phyloP scores from a whole-genome alignment of 64 coral and sea anemone genomes.

The Actinia equina region DNA sequence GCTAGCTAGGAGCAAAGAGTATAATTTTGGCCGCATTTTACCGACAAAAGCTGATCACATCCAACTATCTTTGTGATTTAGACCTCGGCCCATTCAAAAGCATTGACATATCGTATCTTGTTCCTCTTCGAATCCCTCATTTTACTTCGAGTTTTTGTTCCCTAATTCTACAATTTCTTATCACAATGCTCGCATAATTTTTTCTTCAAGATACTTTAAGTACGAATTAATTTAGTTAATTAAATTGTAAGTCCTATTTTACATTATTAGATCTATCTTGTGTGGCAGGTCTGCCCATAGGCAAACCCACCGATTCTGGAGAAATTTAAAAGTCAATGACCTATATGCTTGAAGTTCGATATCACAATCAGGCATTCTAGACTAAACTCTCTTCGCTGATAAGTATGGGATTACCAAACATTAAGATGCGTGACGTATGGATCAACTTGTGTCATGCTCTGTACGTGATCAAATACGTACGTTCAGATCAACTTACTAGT shows the following conservation, averaged over 20 bases:
- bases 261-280: neutral
- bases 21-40: too few species aligned
- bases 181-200: neutral
- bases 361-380: neutral
- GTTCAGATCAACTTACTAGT: too few species aligned
- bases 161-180: neutral
- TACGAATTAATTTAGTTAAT: neutral
- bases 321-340: constrained; percentile 96
- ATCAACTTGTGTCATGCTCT: neutral
- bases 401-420: neutral
- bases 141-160: too few species aligned
- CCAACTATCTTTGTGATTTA: too few species aligned
- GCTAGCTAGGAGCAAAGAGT: too few species aligned
- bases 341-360: neutral
- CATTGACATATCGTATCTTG: too few species aligned
- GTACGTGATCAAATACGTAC: neutral
- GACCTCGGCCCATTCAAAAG: too few species aligned
- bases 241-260: neutral
- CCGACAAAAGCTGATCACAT: too few species aligned
- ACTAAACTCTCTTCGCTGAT: neutral
- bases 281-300: constrained; percentile 44
- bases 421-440: neutral
- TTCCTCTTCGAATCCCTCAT: too few species aligned
- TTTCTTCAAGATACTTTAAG: too few species aligned
- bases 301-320: constrained; percentile 68